Percentiles rank a stretch among this genome's conserved stretches.
These are phyloP conservation scores for Phocides pigmalion DNA, from an alignment of 1,140 invertebrate genomes.

Conservation along the genomic window DNA sequence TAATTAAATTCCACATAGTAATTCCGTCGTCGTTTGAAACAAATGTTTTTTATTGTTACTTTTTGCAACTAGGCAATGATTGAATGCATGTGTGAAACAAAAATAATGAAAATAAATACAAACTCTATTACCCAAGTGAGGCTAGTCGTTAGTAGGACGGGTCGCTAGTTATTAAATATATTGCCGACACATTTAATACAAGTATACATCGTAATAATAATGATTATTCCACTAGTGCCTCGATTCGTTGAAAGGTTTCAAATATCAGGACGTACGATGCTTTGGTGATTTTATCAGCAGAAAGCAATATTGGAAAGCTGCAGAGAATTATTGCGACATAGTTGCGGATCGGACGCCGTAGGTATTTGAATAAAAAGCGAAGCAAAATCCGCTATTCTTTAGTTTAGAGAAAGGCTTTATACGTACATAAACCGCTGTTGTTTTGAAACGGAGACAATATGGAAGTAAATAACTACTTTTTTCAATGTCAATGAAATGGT, in stretches of 20 bases:
- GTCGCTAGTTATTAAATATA: too few relatives aligned
- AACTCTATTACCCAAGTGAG: too few relatives aligned
- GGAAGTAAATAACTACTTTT: background rate
- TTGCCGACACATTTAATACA: too few relatives aligned
- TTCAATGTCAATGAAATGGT: too few relatives aligned
- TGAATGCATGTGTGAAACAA: too few relatives aligned
- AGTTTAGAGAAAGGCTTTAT: background rate
- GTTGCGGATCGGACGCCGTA: conserved; percentile 2
- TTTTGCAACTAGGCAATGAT: too few relatives aligned
- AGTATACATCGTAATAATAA: too few relatives aligned
- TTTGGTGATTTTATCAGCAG: conserved; percentile 10
- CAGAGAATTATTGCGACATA: conserved; percentile 18
- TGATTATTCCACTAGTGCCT: background rate
- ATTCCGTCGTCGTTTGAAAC: too few relatives aligned
- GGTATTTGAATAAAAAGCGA: conserved; percentile 19
- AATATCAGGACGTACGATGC: background rate
- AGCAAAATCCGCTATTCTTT: conserved; percentile 7
- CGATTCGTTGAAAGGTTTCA: background rate
- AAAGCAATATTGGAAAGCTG: conserved; percentile 15
- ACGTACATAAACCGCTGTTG: conserved; percentile 14
- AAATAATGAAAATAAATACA: too few relatives aligned
- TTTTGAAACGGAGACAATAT: conserved; percentile 13
- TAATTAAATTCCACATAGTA: too few relatives aligned
- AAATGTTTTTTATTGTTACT: too few relatives aligned
- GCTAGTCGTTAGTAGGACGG: too few relatives aligned